phyloP scores from a whole-genome alignment of 2,888 invertebrate species.

The Ariolimax columbianus region DNA sequence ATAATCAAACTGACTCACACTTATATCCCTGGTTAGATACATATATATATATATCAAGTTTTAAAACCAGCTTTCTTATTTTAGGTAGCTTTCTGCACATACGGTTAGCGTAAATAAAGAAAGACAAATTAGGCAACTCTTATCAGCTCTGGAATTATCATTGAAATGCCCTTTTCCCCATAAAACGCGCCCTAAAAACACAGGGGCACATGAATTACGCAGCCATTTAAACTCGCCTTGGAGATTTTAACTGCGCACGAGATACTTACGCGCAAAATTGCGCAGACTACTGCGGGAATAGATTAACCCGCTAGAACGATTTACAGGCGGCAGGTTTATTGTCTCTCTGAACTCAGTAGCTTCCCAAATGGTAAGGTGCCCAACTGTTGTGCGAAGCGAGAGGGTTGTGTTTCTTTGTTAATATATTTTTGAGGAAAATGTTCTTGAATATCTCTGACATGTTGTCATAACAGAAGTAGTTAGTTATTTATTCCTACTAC shows the following conservation, averaged over 20 bases:
- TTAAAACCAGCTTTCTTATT: no score
- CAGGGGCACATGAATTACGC: slow-evolving; percentile 13
- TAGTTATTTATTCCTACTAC: no score
- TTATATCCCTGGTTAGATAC: no score
- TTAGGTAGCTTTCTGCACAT: no score
- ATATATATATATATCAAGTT: no score
- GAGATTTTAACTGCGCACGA: neutral
- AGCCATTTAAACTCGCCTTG: neutral
- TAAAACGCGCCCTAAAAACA: neutral
- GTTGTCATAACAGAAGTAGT: no score
- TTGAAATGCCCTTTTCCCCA: neutral
- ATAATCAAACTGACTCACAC: no score
- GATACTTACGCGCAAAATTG: neutral
- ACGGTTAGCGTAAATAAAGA: neutral
- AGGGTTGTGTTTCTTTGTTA: no score
- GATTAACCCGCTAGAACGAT: neutral
- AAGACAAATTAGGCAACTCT: neutral
- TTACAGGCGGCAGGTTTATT: neutral
- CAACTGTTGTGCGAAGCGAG: no score
- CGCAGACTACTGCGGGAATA: neutral
- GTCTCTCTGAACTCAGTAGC: neutral
- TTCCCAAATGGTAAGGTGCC: neutral
- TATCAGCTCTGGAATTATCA: neutral
- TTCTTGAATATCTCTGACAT: no score
- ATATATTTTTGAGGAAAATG: no score